Percentiles rank a stretch among this genome's conserved stretches.
Evolutionary conservation across 2,797 vertebrate species (phyloP).

Genomic region (Chaenodraco wilsoni): DNA sequence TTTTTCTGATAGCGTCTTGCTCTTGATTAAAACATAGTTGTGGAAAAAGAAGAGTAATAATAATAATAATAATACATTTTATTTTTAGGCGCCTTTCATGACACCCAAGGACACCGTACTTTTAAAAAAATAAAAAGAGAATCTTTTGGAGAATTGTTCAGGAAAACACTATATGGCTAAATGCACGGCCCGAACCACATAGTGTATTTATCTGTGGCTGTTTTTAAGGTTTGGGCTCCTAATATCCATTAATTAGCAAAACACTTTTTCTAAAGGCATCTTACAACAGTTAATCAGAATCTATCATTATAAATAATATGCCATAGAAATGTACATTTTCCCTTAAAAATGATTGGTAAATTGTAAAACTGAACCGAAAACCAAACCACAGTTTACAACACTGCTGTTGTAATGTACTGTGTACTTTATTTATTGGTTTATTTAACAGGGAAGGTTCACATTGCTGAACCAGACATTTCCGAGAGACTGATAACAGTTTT

Average conservation of each 20-base stretch:
- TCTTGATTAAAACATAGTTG: slow-evolving; percentile 19
- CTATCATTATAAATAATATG: not conserved
- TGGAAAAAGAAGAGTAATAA: not conserved
- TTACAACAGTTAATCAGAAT: not conserved
- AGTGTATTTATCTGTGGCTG: not conserved
- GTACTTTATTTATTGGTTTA: too few species aligned
- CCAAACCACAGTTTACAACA: slow-evolving; percentile 1
- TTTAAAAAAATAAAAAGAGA: too few species aligned
- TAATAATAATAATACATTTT: too few species aligned
- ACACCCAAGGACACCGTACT: too few species aligned
- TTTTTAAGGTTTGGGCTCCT: not conserved
- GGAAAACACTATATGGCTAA: not conserved
- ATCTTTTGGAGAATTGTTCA: not conserved
- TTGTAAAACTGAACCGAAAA: not conserved
- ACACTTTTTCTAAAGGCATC: not conserved
- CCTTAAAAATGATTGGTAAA: not conserved
- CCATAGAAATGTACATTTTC: not conserved
- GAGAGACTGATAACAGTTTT: not conserved
- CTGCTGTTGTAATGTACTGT: not conserved
- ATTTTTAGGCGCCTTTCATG: too few species aligned
- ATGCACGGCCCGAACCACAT: not conserved
- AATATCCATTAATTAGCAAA: not conserved
- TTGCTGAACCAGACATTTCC: not conserved
- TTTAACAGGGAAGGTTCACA: not conserved
- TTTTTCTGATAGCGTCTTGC: slow-evolving; percentile 37